Conservation (phyloP, 2,113 vertebrate genomes). For the Megaceryle torquata region DNA sequence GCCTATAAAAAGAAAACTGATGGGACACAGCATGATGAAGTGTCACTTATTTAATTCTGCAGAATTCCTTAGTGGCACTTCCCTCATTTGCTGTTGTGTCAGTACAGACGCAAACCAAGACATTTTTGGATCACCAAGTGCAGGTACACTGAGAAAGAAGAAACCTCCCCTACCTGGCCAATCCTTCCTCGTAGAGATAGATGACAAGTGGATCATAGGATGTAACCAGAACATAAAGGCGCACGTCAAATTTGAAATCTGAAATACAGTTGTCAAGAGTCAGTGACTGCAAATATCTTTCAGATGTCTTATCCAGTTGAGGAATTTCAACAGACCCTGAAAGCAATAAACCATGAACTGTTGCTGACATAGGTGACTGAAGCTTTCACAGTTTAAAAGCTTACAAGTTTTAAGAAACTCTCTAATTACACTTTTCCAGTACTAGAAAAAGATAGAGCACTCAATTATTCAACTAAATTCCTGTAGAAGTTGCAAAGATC, state of each 20-base stretch:
- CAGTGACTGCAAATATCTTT: not conserved
- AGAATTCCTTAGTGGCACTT: not conserved
- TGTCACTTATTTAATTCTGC: not conserved
- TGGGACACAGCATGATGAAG: not conserved
- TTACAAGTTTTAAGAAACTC: not conserved
- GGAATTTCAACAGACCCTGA: not conserved
- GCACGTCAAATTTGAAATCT: constrained; percentile 97
- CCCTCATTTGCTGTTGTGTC: not conserved
- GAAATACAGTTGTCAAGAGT: constrained; percentile 19
- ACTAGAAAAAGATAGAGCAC: not conserved
- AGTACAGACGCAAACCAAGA: not conserved
- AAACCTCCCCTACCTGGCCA: constrained; percentile 86
- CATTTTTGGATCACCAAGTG: not conserved
- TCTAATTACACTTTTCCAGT: not conserved
- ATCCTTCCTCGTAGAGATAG: constrained; percentile 95
- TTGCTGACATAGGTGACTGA: not conserved
- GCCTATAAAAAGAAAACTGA: not conserved
- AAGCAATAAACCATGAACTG: not conserved
- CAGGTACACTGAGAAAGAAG: not conserved
- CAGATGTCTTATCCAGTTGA: not conserved
- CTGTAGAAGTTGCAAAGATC: not conserved
- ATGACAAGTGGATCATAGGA: constrained; percentile 93
- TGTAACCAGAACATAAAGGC: constrained; percentile 94
- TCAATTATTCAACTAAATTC: not conserved
- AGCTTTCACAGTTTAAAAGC: not conserved